phyloP scores from a whole-genome alignment of 2,888 invertebrate genomes.

The Arge pagana region DNA sequence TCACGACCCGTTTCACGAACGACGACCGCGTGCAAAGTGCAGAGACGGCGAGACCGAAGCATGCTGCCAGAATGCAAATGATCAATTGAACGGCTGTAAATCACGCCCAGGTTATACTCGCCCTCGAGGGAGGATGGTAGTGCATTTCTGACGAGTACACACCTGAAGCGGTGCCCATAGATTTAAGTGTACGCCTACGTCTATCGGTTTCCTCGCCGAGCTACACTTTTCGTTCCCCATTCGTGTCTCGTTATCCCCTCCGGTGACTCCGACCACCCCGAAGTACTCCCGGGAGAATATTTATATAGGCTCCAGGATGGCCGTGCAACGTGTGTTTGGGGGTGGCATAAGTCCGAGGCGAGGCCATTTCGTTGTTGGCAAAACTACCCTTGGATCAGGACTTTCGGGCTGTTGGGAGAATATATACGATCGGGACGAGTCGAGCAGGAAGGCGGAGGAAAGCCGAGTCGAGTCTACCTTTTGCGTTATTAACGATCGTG shows the following conservation, averaged over 20 bases:
- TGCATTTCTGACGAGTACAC: neutral
- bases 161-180: conserved; percentile 5
- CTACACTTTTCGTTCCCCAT: neutral
- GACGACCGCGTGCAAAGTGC: conserved; percentile 31
- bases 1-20: conserved; percentile 51
- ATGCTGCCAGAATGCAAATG: conserved; percentile 48
- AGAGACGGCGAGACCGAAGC: conserved; percentile 18
- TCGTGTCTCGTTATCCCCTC: neutral
- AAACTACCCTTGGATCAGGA: too few relatives aligned
- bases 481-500: too few relatives aligned
- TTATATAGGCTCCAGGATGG: conserved; percentile 12
- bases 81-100: conserved; percentile 54
- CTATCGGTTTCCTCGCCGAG: conserved; percentile 1
- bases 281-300: conserved; percentile 15
- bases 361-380: conserved; percentile 9
- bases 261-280: neutral
- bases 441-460: too few relatives aligned
- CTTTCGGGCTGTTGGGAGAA: too few relatives aligned
- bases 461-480: too few relatives aligned
- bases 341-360: conserved; percentile 15
- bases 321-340: conserved; percentile 12
- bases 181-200: conserved; percentile 7
- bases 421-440: too few relatives aligned
- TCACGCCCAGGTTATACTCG: conserved; percentile 38
- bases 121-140: neutral